Evolutionary conservation across 2,113 vertebrate genomes (phyloP).

Genomic region (Protobothrops mucrosquamatus): DNA sequence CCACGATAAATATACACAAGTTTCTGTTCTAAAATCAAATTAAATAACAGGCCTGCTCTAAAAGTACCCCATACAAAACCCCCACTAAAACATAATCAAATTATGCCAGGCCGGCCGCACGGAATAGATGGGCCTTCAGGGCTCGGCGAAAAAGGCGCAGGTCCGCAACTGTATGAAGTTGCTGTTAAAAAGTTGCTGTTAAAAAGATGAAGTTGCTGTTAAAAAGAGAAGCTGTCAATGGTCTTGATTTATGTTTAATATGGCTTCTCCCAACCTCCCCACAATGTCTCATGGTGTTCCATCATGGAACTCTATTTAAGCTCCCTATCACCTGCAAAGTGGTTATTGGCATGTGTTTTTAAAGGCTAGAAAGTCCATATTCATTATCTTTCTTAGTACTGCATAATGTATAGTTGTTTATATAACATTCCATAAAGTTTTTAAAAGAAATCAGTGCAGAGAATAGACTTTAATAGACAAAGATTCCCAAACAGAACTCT

Average conservation of each 20-base stretch:
- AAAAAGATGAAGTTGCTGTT: neutral
- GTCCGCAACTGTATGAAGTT: too few species aligned
- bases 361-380: neutral
- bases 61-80: too few species aligned
- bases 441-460: neutral
- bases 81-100: too few species aligned
- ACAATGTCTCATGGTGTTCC: neutral
- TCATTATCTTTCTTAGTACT: neutral
- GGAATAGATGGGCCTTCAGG: too few species aligned
- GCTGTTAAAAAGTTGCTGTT: too few species aligned
- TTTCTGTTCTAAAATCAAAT: too few species aligned
- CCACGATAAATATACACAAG: too few species aligned
- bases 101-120: too few species aligned
- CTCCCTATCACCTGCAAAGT: neutral
- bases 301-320: neutral
- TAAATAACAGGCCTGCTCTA: too few species aligned
- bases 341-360: neutral
- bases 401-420: neutral
- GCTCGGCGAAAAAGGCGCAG: too few species aligned
- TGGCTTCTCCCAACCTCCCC: neutral
- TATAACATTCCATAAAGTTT: neutral
- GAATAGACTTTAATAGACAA: neutral
- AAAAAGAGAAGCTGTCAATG: neutral
- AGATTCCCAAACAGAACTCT: neutral
- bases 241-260: neutral